Conservation (phyloP, 2,888 invertebrate genomes). For the Rosalia funebris region DNA sequence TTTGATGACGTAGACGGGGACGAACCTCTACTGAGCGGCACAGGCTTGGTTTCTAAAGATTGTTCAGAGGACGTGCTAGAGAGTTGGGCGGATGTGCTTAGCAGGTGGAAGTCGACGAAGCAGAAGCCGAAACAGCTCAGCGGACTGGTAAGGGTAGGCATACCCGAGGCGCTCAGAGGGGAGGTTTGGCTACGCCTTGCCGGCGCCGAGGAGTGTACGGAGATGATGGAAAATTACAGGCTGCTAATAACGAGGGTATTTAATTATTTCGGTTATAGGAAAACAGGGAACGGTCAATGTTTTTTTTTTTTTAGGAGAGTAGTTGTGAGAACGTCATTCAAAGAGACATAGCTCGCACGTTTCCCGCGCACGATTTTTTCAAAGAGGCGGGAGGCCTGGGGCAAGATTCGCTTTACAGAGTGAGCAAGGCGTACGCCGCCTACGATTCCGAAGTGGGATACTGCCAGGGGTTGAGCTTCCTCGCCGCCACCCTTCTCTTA, state of each 20-base stretch:
- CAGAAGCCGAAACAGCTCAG: constrained; percentile 85
- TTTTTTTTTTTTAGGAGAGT: constrained; percentile 77
- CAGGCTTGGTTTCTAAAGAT: constrained; percentile 96
- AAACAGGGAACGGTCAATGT: background rate
- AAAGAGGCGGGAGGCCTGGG: constrained; percentile 94
- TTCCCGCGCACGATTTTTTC: constrained; percentile 98
- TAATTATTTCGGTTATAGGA: constrained; percentile 5
- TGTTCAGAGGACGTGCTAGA: constrained; percentile 92
- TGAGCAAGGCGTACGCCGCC: constrained; percentile 97
- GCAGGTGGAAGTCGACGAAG: constrained; percentile 73
- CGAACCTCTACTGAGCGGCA: constrained; percentile 96
- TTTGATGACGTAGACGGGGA: constrained; percentile 87
- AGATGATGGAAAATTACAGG: constrained; percentile 92
- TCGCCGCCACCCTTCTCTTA: constrained; percentile 93
- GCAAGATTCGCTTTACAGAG: constrained; percentile 94
- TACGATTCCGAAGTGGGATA: constrained; percentile 98
- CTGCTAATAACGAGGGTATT: constrained; percentile 89
- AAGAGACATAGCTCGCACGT: constrained; percentile 96
- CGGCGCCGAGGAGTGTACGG: constrained; percentile 83
- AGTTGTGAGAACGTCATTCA: constrained; percentile 94
- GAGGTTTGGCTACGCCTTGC: constrained; percentile 98
- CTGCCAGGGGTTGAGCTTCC: constrained; percentile 98
- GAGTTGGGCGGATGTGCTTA: constrained; percentile 90
- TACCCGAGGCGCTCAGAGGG: constrained; percentile 95
- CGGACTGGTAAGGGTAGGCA: constrained; percentile 84